Conservation (phyloP, 2,113 vertebrate genomes). For the Cryptotis parvus region DNA sequence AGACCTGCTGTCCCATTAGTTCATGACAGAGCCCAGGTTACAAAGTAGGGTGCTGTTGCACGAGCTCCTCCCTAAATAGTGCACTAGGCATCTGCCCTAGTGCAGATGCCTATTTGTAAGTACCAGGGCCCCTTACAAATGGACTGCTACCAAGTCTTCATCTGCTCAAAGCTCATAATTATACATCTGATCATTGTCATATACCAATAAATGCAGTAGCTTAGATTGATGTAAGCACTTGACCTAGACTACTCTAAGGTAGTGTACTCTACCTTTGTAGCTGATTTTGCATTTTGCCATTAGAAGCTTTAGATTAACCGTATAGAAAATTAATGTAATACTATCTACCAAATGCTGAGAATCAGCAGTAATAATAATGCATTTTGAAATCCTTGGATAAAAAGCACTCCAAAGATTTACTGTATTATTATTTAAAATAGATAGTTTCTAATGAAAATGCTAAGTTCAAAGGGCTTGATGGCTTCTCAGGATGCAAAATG, state of each 20-base stretch:
- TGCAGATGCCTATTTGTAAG: too few species aligned
- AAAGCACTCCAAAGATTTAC: slow-evolving; percentile 60
- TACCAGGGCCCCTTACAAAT: not conserved
- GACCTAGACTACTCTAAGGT: not conserved
- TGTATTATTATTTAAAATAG: slow-evolving; percentile 75
- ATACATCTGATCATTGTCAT: not conserved
- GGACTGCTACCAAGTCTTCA: not conserved
- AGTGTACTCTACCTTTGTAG: slow-evolving; percentile 14
- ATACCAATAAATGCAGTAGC: not conserved
- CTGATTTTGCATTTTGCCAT: slow-evolving; percentile 53
- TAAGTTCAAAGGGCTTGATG: slow-evolving; percentile 75
- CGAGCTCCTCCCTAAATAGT: not conserved
- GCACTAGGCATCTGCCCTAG: not conserved
- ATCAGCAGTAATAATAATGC: slow-evolving; percentile 65
- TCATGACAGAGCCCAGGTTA: not conserved
- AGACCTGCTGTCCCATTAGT: not conserved
- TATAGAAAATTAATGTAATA: slow-evolving; percentile 70
- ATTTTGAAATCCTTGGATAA: slow-evolving; percentile 62
- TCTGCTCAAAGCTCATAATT: not conserved
- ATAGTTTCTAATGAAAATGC: slow-evolving; percentile 76
- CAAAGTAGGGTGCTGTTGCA: too few species aligned
- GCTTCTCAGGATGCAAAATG: slow-evolving; percentile 72
- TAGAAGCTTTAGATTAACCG: slow-evolving; percentile 48
- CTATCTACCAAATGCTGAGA: slow-evolving; percentile 62
- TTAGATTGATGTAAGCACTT: not conserved